Percentiles rank a stretch among this genome's conserved stretches.
phyloP scores from a whole-genome alignment of 2,888 invertebrate genomes.

The Glaucopsyche alexis region DNA sequence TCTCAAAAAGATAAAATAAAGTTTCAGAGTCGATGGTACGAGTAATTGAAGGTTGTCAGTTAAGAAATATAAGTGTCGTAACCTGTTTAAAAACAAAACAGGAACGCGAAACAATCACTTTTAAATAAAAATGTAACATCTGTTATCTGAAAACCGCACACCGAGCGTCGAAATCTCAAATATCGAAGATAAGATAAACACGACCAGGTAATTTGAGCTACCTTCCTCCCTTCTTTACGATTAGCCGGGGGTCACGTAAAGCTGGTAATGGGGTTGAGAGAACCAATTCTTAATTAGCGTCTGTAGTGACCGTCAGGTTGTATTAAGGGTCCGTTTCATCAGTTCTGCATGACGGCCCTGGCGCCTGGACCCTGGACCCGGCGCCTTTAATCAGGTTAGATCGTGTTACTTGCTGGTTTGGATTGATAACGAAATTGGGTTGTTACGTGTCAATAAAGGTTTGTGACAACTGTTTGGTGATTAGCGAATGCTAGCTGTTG shows the following conservation, averaged over 20 bases:
- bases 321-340: slow-evolving; percentile 76
- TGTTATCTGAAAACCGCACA: slow-evolving; percentile 67
- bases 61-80: background rate
- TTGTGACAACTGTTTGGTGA: slow-evolving; percentile 13
- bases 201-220: slow-evolving; percentile 41
- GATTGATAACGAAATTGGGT: slow-evolving; percentile 20
- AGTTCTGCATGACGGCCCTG: slow-evolving; percentile 67
- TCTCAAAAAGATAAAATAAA: too few relatives aligned
- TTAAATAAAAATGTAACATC: slow-evolving; percentile 41
- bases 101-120: slow-evolving; percentile 43
- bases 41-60: background rate
- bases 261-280: slow-evolving; percentile 44
- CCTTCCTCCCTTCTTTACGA: too few relatives aligned
- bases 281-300: slow-evolving; percentile 72
- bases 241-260: background rate
- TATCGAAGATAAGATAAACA: slow-evolving; percentile 75
- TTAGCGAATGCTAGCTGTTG: background rate
- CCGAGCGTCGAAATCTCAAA: slow-evolving; percentile 66
- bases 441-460: slow-evolving; percentile 13
- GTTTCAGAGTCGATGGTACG: too few relatives aligned
- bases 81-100: slow-evolving; percentile 3
- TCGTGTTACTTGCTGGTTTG: slow-evolving; percentile 56
- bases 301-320: slow-evolving; percentile 72
- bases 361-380: slow-evolving; percentile 10
- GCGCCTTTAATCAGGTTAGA: slow-evolving; percentile 43